A percentile compares a stretch with the other conserved stretches of the same genome.
phyloP scores from a whole-genome alignment of 30 jellyfish, hydroid and myxozoan species.

The Hydra vulgaris region DNA sequence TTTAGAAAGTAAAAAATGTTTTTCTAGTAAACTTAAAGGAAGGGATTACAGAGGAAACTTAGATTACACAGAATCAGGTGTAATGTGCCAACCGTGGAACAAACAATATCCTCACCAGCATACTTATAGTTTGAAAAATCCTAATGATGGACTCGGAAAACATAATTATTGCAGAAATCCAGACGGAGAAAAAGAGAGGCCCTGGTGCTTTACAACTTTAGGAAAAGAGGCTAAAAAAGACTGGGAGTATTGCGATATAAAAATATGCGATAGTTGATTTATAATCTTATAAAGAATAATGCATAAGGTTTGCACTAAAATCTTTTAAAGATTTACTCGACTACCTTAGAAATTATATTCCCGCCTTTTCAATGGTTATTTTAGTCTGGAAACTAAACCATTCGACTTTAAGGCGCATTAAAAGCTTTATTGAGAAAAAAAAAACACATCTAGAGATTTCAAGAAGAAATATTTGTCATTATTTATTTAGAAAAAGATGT shows the following conservation, averaged over 20 bases:
- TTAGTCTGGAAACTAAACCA: neutral
- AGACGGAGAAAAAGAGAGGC: conserved; percentile 76
- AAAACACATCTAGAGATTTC: neutral
- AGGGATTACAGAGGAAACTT: conserved; percentile 83
- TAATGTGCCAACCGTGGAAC: conserved; percentile 87
- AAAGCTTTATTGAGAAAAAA: neutral
- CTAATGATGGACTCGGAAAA: conserved; percentile 51
- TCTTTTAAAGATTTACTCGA: neutral
- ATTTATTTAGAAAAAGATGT: neutral
- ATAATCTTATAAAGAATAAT: neutral
- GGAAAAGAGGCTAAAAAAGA: neutral
- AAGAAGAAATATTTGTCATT: neutral
- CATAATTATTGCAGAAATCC: conserved; percentile 87
- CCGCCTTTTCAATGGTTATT: neutral
- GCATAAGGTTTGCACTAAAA: neutral
- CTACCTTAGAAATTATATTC: neutral
- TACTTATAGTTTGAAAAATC: conserved; percentile 43
- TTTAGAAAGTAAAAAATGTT: conserved; percentile 25
- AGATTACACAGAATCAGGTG: conserved; percentile 81
- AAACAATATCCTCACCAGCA: conserved; percentile 66
- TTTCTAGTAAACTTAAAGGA: conserved; percentile 42
- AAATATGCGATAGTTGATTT: conserved; percentile 24
- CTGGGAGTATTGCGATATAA: conserved; percentile 89
- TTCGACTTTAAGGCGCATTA: neutral
- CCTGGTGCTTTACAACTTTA: conserved; percentile 89